phyloP scores from a whole-genome alignment of 2,888 invertebrate genomes.

The Eupithecia centaureata region DNA sequence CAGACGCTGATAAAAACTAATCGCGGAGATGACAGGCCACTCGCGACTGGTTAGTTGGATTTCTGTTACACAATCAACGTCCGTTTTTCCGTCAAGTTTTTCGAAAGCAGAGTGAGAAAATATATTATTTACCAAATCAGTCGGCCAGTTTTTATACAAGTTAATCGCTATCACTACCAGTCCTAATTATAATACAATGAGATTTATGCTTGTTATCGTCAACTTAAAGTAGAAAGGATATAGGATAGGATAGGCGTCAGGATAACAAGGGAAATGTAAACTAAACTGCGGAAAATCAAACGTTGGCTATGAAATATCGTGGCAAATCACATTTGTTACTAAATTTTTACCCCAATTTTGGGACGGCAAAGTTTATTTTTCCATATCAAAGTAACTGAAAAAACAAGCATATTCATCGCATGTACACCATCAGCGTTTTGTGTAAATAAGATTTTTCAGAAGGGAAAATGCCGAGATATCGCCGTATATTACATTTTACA shows the following conservation, averaged over 20 bases:
- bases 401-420: background rate
- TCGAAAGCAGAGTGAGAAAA: too few species aligned
- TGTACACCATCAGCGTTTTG: background rate
- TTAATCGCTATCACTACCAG: too few species aligned
- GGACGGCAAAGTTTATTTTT: background rate
- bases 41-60: too few species aligned
- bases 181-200: too few species aligned
- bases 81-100: too few species aligned
- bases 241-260: background rate
- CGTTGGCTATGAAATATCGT: too few species aligned
- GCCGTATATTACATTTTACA: conserved; percentile 5
- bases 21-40: too few species aligned
- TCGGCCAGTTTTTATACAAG: too few species aligned
- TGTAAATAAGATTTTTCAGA: background rate
- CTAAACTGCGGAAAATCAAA: conserved; percentile 7
- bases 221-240: background rate
- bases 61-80: too few species aligned
- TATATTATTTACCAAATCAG: too few species aligned
- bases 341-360: background rate
- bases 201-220: background rate
- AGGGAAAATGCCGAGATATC: background rate
- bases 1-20: too few species aligned
- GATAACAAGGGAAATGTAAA: conserved; percentile 1
- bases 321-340: background rate
- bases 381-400: background rate